Base-by-base conservation (phyloP, 2,113 vertebrate genomes). In the Azemiops feae region DNA sequence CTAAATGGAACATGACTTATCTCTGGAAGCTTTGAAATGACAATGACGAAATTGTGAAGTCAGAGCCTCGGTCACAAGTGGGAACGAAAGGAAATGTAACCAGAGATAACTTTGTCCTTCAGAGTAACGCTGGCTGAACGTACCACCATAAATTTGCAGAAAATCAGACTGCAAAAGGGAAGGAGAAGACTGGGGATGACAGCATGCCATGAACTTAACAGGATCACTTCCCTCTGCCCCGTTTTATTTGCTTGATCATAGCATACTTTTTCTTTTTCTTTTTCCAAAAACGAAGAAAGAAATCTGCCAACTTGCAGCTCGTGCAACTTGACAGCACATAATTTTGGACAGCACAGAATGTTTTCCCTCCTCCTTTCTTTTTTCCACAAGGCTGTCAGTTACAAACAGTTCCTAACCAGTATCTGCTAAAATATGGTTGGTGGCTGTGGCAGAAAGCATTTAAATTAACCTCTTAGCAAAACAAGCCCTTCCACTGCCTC, bases 381-480 rank as follows among this genome's bases (percentile, higher is more conserved):
- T 57, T 39, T 50, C 5, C 4, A 87, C 53, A 55, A 74, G 23
- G 58, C 52, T 11, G 27, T 91, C 90, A 89, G 53, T 85, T 91
- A 91, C 85, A 64, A 60, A 85, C 87, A 85, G 47, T 91, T 85
- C 54, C 53, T 58, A 81, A 27, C 11, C 27, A 53, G 91, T 34
- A 10, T 85, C 54, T 60, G 45, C 87, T 54, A 12, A 16, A 91
- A 60, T 54, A 86, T 93, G 53, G 85, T 25, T 89, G 54, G 89
- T 88, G 92, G 60, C 0, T 53, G 45, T 8, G 20, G 7, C 74
- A 89, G 69, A 88, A 91, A 45, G 3, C 3, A 55, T 14, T 57
- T n/a, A 25, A 93, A 30, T 89, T 81, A 93, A 43, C 27, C 43
- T 91, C 47, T 43, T 53, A 91, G 92, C 43, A 95, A 89, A 52